Base-by-base conservation (phyloP, 2,888 invertebrate species). In the Adelphocoris suturalis region DNA sequence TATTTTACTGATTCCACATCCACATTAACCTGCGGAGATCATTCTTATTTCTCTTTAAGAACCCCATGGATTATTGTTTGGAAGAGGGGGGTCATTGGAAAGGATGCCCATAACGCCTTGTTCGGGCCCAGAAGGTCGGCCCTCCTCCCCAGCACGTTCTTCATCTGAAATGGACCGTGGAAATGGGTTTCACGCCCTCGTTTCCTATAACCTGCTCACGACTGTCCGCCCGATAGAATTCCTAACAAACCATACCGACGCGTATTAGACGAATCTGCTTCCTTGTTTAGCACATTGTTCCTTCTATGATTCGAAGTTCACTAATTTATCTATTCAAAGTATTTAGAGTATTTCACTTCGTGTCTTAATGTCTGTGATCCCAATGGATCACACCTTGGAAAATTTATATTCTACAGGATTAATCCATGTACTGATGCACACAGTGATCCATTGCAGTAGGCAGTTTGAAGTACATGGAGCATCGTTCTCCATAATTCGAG, bases 131-230 rank as follows among this genome's bases (percentile, higher is more conserved):
- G n/a, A 78, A 78, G 78, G 78, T 78, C 78, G 78, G 46, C n/a
- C 19, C 78, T 47, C 76, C 37, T 27, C 76, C 76, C 16, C 28
- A 13, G 78, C 46, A 37, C 47, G 78, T 78, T 78, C 78, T 78
- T 46, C 46, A 78, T 78, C 78, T 78, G 78, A 78, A 78, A 78
- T 78, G 78, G 78, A 78, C 78, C 78, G 78, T 78, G 78, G 78
- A 78, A 78, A 78, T 78, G 78, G 78, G 78, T 78, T 78, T 46
- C 78, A 78, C 78, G 78, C 78, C 78, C 78, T 78, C 78, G 19
- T 78, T 78, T 78, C 78, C 47, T 37, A n/a, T 78, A 37, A 46
- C 78, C 78, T 16, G 47, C 78, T 46, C 37, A 78, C 78, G 19
- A 78, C 78, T 78, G 68, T 68, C 68, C n/a, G 68, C 23, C 68